phyloP scores from a whole-genome alignment of 2,797 vertebrate genomes.

The Fistularia commersonii region DNA sequence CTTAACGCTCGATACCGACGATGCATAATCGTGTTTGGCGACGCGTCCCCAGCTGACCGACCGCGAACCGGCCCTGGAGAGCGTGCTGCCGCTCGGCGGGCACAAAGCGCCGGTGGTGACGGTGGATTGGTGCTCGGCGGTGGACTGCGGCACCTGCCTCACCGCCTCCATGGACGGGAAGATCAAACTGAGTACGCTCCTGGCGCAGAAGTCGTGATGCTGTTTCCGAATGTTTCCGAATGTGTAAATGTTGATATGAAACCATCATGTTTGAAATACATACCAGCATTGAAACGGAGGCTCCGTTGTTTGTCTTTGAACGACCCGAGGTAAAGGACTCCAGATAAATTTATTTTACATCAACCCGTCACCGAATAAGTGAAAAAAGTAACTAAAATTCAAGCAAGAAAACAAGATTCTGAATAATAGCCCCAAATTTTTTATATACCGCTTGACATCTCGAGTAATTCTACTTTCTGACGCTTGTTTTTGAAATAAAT shows the following conservation, averaged over 20 bases:
- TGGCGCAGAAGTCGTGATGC: constrained; percentile 84
- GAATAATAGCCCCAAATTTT: no score
- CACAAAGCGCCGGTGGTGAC: constrained; percentile 96
- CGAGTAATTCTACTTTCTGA: no score
- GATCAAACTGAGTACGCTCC: constrained; percentile 92
- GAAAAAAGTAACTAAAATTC: no score
- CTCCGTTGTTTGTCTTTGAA: no score
- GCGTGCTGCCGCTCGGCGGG: constrained; percentile 85
- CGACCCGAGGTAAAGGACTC: no score
- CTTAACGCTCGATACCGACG: no score
- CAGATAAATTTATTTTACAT: no score
- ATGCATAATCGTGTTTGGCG: constrained; percentile 2
- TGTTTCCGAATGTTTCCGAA: not conserved
- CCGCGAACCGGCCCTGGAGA: constrained; percentile 82
- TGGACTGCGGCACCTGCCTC: constrained; percentile 96
- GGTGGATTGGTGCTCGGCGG: constrained; percentile 92
- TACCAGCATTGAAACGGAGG: constrained; percentile 26
- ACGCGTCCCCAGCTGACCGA: constrained; percentile 75
- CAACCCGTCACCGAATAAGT: no score
- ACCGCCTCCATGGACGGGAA: constrained; percentile 97
- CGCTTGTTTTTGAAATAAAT: not conserved
- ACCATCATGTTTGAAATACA: constrained; percentile 6
- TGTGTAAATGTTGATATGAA: not conserved
- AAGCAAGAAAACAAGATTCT: no score
- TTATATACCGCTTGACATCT: no score